Evolutionary conservation across 2,113 vertebrate species (phyloP).

Genomic region (Sinocyclocheilus rhinocerous): DNA sequence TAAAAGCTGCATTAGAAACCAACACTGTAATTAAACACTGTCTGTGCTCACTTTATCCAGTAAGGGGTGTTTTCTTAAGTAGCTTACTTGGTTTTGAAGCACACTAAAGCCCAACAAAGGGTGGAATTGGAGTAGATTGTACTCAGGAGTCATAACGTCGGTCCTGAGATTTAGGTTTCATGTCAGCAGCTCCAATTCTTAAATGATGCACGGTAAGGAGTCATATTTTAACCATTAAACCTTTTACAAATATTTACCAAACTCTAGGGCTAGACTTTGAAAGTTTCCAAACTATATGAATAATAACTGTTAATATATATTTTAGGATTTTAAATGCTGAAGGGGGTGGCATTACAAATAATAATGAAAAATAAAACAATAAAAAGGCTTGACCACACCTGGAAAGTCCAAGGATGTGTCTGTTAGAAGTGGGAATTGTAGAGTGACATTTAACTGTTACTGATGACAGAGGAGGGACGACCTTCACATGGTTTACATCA

Average conservation of each 20-base stretch:
- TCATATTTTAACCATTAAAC: conserved; percentile 35
- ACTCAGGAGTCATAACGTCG: conserved; percentile 44
- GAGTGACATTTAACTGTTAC: conserved; percentile 36
- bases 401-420: conserved; percentile 14
- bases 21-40: conserved; percentile 8
- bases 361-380: neutral
- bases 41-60: conserved; percentile 8
- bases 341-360: neutral
- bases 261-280: neutral
- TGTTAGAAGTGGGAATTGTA: neutral
- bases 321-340: neutral
- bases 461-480: conserved; percentile 20
- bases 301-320: neutral
- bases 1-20: neutral
- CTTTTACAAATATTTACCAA: neutral
- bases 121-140: conserved; percentile 46
- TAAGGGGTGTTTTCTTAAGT: conserved; percentile 17
- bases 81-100: conserved; percentile 37
- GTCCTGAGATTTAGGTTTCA: conserved; percentile 38
- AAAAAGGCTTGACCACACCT: neutral
- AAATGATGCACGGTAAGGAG: conserved; percentile 9
- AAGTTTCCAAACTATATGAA: neutral
- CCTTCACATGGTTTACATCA: conserved; percentile 25
- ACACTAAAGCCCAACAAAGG: conserved; percentile 26
- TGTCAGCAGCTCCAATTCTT: conserved; percentile 34